Evolutionary conservation across 2,888 invertebrate species (phyloP), one percentile per base, ranked within the genome.

Genomic region (Drosophila leonis): DNA sequence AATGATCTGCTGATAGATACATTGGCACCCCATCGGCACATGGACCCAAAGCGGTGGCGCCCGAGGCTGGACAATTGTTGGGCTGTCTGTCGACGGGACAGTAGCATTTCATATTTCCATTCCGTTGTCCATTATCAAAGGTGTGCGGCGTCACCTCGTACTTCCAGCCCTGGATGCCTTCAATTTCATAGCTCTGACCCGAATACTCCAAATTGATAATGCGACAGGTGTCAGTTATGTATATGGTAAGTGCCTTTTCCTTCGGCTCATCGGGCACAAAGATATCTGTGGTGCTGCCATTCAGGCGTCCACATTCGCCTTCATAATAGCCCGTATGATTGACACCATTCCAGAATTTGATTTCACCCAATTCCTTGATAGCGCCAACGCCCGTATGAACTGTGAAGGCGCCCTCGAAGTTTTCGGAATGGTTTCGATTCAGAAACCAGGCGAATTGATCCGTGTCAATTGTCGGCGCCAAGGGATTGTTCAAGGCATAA

Each of bases 361-460:
- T 90, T 65, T 95, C 93, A 18, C 97, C 97, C 62, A 97, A 93
- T 73, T 95, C 93, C 0, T 93, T 92, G 54, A 97, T 94, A 85
- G 96, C 95, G 0, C 93, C 91, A 0, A 93, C 93, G 0, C 98
- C 98, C 0, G 96, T 97, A 75, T 95, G 94, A 94, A 98, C 96
- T 41, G 95, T 95, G 85, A 96, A 97, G 0, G 94, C 92, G 0
- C 97, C 97, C 90, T 97, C 97, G 86, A 94, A 96, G 0, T 94
- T 94, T 24, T 94, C 92, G 0, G 96, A 96, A 12, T 94, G 94
- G 91, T 98, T 97, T 76, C 97, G 95, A 96, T 96, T 93, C 15
- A 92, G 93, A 90, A 98, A 98, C 96, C 98, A 97, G 0, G 96
- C 98, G 92, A 98, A 98, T 80, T 95, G 95, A 67, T 92, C 83